A percentile compares a stretch with the other conserved stretches of the same genome.
These are phyloP conservation scores for Myotis brandtii DNA, from an alignment of 2,113 vertebrate species.

Conservation along the genomic window DNA sequence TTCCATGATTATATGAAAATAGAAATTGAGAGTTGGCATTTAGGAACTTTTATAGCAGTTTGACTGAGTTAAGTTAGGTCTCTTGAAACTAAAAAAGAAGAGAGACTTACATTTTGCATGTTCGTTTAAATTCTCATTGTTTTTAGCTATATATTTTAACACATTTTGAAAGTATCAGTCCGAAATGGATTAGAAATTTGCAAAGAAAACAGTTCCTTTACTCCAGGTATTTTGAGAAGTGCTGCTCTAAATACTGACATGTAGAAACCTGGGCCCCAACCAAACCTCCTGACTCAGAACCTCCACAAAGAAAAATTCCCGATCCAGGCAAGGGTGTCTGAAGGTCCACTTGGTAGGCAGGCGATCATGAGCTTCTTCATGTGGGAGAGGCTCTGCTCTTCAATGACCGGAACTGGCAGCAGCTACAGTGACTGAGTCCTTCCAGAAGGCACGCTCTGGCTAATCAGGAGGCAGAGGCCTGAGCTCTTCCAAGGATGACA, in stretches of 20 bases:
- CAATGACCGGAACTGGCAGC: neutral
- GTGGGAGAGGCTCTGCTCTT: neutral
- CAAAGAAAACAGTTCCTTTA: neutral
- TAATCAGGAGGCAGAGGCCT: neutral
- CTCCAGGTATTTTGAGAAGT: neutral
- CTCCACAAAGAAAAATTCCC: neutral
- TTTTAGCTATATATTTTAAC: neutral
- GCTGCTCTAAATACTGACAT: neutral
- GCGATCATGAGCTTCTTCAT: neutral
- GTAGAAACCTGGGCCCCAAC: neutral
- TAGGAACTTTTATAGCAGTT: neutral
- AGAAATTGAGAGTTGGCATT: neutral
- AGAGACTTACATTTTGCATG: neutral
- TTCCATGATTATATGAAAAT: neutral
- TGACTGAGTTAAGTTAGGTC: neutral
- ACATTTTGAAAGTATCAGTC: neutral
- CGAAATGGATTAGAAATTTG: neutral
- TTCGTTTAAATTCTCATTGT: neutral
- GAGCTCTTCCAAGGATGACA: neutral
- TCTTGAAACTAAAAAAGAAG: neutral
- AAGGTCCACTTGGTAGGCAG: neutral
- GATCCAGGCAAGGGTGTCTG: neutral
- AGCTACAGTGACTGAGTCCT: neutral
- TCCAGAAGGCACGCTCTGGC: neutral
- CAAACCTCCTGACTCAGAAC: neutral